phyloP scores from a whole-genome alignment of 2,888 invertebrate genomes.

The Polia nebulosa region DNA sequence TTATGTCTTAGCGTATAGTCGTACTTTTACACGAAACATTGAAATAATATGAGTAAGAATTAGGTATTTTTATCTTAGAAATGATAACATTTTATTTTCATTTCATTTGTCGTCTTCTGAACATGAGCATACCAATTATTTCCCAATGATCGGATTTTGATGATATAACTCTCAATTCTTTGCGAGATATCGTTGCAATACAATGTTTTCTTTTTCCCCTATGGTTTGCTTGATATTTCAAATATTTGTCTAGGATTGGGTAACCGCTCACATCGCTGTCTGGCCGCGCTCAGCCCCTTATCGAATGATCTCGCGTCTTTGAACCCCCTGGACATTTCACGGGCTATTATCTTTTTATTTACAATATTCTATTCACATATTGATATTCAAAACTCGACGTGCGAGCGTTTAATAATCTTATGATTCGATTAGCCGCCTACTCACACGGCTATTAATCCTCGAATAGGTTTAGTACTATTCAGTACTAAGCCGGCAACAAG shows the following conservation, averaged over 20 bases:
- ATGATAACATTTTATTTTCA: neutral
- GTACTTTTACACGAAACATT: neutral
- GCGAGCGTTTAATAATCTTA: slow-evolving; percentile 10
- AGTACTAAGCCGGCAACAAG: neutral
- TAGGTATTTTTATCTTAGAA: neutral
- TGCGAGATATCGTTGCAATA: slow-evolving; percentile 56
- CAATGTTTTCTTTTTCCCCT: slow-evolving; percentile 74
- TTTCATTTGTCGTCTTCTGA: slow-evolving; percentile 9
- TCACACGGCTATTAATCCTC: slow-evolving; percentile 5
- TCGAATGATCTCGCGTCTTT: slow-evolving; percentile 73
- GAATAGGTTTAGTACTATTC: slow-evolving; percentile 3
- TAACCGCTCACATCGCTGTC: slow-evolving; percentile 68
- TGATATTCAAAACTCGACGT: slow-evolving; percentile 17
- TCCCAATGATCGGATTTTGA: slow-evolving; percentile 29
- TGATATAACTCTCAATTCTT: slow-evolving; percentile 30
- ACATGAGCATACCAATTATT: slow-evolving; percentile 31
- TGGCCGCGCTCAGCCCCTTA: slow-evolving; percentile 69
- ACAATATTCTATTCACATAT: slow-evolving; percentile 37
- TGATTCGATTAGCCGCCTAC: slow-evolving; percentile 16
- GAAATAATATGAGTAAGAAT: neutral
- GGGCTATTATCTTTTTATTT: slow-evolving; percentile 48
- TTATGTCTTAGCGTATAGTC: neutral
- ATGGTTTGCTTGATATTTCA: slow-evolving; percentile 75
- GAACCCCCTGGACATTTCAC: slow-evolving; percentile 45
- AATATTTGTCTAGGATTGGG: slow-evolving; percentile 82